phyloP scores from a whole-genome alignment of 1,140 invertebrate species.

The Streblospio benedicti region DNA sequence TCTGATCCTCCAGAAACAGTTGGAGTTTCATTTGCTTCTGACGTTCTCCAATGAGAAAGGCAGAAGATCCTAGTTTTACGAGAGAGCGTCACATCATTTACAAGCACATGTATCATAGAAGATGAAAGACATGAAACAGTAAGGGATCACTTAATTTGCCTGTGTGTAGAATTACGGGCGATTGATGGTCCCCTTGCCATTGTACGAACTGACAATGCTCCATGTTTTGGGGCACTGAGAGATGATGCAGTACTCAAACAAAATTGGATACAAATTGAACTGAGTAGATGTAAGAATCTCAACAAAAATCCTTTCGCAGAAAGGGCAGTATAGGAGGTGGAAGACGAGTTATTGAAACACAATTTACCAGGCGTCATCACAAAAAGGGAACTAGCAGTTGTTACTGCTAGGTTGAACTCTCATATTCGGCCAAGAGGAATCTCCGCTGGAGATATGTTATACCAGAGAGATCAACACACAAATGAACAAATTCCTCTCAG shows the following conservation, averaged over 20 bases:
- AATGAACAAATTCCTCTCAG: neutral
- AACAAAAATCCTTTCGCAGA: constrained; percentile 24
- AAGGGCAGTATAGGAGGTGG: constrained; percentile 9
- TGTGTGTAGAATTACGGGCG: constrained; percentile 7
- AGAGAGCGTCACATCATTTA: neutral
- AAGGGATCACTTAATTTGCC: neutral
- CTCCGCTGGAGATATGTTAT: neutral
- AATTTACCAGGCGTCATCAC: neutral
- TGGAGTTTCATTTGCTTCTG: constrained; percentile 18
- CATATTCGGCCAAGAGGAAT: neutral
- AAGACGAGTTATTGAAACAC: neutral
- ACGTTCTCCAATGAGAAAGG: neutral
- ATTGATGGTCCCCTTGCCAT: constrained; percentile 18
- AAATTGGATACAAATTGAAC: no score
- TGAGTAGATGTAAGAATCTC: constrained; percentile 17
- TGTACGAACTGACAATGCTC: constrained; percentile 19
- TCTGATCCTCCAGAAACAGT: constrained; percentile 14
- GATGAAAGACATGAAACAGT: neutral
- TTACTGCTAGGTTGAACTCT: neutral
- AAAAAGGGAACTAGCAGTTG: neutral
- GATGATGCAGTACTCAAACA: constrained; percentile 12
- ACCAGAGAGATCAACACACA: neutral
- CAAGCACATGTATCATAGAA: neutral
- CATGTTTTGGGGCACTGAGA: constrained; percentile 18
- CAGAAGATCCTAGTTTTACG: neutral